Evolutionary conservation across 2,797 vertebrate genomes (phyloP).

Genomic region (Thamnophis elegans): DNA sequence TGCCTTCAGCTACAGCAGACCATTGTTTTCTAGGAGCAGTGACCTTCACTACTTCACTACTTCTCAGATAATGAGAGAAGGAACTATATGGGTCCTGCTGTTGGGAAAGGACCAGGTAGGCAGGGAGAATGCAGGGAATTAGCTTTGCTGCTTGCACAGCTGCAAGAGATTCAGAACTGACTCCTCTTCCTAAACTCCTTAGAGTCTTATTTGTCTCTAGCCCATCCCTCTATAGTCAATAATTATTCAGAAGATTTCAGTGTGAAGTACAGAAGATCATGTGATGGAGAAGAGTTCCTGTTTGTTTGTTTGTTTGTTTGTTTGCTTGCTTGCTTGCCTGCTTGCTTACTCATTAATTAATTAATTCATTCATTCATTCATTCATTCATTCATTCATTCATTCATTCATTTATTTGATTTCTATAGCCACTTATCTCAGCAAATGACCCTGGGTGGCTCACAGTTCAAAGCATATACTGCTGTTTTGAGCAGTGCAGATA

Average conservation of each 20-base stretch:
- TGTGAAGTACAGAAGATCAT: not conserved
- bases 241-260: not conserved
- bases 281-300: not conserved
- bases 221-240: not conserved
- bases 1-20: not conserved
- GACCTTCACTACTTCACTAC: not conserved
- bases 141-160: not conserved
- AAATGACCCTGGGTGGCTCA: not conserved
- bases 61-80: not conserved
- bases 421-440: not conserved
- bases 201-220: not conserved
- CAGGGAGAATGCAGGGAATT: not conserved
- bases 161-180: not conserved
- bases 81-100: not conserved
- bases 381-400: too few species aligned
- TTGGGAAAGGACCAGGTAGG: not conserved
- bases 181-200: not conserved
- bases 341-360: accelerated
- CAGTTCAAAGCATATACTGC: not conserved
- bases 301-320: too few species aligned
- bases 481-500: not conserved
- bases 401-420: not conserved
- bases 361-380: too few species aligned
- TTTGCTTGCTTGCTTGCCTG: too few species aligned
- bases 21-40: not conserved